A percentile compares a stretch with the other conserved stretches of the same genome.
Evolutionary conservation across 1,140 invertebrate genomes (phyloP).

Genomic region (Limonius californicus): DNA sequence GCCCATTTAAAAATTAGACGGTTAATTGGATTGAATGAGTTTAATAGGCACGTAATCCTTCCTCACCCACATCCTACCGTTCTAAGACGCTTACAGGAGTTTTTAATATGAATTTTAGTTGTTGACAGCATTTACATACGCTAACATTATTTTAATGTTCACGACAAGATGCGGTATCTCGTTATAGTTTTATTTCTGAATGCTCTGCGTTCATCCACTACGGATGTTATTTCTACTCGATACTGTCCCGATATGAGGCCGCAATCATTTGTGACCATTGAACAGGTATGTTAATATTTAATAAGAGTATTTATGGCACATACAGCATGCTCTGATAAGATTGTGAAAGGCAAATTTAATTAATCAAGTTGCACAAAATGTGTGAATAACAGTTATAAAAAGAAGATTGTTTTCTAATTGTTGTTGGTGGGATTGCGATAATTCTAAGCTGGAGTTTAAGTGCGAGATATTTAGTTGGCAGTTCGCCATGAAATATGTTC

Average conservation of each 20-base stretch:
- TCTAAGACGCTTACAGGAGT: not conserved
- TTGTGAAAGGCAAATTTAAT: no score
- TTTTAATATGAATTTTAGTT: slow-evolving; percentile 7
- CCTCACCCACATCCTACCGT: slow-evolving; percentile 4
- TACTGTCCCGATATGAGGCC: slow-evolving; percentile 33
- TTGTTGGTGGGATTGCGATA: no score
- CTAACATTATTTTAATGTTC: not conserved
- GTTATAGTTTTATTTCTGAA: not conserved
- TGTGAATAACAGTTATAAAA: no score
- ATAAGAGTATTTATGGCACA: no score
- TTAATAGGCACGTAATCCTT: slow-evolving; percentile 11
- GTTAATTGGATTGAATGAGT: slow-evolving; percentile 3
- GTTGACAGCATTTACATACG: not conserved
- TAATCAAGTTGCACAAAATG: no score
- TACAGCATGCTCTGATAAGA: no score
- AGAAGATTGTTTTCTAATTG: no score
- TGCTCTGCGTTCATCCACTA: not conserved
- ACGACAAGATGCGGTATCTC: not conserved
- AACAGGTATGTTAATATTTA: slow-evolving; percentile 35
- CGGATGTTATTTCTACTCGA: not conserved
- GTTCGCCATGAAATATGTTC: no score
- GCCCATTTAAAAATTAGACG: not conserved
- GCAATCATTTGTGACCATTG: slow-evolving; percentile 34
- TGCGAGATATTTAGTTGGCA: no score
- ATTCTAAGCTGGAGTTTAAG: no score